Conservation (phyloP, 1,140 invertebrate species). For the Brachionus paranguensis region DNA sequence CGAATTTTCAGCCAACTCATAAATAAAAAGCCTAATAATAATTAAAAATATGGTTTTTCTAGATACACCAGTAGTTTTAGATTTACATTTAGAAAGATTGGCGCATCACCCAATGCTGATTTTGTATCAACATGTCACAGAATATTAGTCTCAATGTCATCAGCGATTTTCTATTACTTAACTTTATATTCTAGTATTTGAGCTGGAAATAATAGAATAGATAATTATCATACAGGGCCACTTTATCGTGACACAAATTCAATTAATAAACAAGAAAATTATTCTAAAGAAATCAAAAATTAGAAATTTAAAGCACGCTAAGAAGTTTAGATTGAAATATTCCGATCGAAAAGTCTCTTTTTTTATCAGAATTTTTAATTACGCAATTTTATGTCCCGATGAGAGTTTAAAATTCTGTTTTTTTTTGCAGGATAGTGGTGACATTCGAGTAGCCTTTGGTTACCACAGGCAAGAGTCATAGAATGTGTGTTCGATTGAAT, state of each 20-base stretch:
- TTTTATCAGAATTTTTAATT: neutral
- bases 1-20: conserved; percentile 16
- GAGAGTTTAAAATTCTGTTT: neutral
- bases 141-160: neutral
- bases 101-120: neutral
- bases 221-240: neutral
- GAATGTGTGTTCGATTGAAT: neutral
- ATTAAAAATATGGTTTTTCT: neutral
- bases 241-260: conserved; percentile 5
- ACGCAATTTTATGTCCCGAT: neutral
- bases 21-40: neutral
- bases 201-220: conserved; percentile 1
- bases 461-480: neutral
- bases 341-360: neutral
- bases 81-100: neutral
- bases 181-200: neutral
- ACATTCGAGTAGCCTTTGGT: neutral
- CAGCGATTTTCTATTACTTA: neutral
- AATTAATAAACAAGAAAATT: conserved; percentile 13
- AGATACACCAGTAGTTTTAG: neutral
- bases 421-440: neutral
- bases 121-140: neutral
- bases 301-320: neutral
- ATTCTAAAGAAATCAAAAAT: neutral
- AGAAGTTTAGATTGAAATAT: neutral